Base-by-base conservation (phyloP, 2,797 vertebrate species). In the Falco naumanni region DNA sequence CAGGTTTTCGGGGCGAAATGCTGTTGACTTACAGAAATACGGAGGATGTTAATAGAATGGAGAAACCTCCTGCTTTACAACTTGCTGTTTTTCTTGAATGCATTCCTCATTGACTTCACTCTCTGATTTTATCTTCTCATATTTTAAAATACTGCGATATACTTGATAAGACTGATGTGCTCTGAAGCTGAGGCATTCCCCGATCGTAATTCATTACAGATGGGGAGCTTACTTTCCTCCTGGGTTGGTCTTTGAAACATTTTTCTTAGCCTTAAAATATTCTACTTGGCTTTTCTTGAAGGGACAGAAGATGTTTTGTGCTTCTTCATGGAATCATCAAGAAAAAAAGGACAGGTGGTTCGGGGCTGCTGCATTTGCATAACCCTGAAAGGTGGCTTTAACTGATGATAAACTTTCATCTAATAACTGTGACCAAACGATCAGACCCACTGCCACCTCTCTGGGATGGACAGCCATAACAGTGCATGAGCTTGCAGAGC, bases 381-480 rank as follows among this genome's bases (percentile, higher is more conserved):
- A 95, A 72, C 60, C 34, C 63, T 96, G 91, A 96, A 93, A 90
- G 25, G 59, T 95, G 72, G 72, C 89, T 94, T 82, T 76, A 93
- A 64, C 63, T 54, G 34, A 56, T 96, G 96, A 96, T 81, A 78
- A 81, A 96, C 96, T 92, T 91, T 86, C 53, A n/a, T 75, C 84
- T 97, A 92, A 95, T 71, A 87, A 60, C 95, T 96, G 96, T 97
- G 96, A 97, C 95, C 79, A 61, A 81, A 57, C 1, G 0, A 68
- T 89, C 89, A 81, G 87, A 74, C 57, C 34, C 54, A 14, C 78
- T 65, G 72, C 76, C 83, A 68, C 45, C 68, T 87, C 79, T 70
- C 45, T 39, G 72, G 64, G 72, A 57, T 54, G 47, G 63, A 25
- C 57, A 75, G 71, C 45, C 29, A 0, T 21, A 89, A 37, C 63